These are phyloP conservation scores for Premnoplex brunnescens DNA, from an alignment of 2,797 vertebrate species.

Conservation along the genomic window DNA sequence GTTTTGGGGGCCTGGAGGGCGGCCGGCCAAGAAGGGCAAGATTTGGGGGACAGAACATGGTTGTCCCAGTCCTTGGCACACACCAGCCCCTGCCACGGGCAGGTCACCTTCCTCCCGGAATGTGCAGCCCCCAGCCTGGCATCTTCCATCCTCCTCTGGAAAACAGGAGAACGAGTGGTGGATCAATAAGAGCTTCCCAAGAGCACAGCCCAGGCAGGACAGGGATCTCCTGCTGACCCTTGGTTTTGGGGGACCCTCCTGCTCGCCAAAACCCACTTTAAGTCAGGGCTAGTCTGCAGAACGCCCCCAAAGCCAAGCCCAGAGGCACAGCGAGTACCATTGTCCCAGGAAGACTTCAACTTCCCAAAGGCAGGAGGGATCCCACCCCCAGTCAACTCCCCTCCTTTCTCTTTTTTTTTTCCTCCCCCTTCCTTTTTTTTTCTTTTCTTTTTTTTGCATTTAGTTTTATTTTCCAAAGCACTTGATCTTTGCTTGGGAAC, in stretches of 20 bases:
- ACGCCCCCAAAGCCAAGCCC: background rate
- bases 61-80: background rate
- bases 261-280: background rate
- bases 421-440: rapidly evolving
- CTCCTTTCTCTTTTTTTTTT: rapidly evolving
- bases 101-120: background rate
- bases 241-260: background rate
- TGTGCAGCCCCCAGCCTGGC: too few species aligned
- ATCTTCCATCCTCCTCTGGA: background rate
- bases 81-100: rapidly evolving
- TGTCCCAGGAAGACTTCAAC: background rate
- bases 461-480: conserved; percentile 72
- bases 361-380: background rate
- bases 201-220: background rate
- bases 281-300: background rate
- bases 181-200: background rate
- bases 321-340: background rate
- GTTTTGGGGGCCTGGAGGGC: background rate
- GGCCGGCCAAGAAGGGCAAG: rapidly evolving
- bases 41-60: rapidly evolving
- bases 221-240: rapidly evolving
- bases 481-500: conserved; percentile 81
- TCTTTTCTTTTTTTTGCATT: background rate
- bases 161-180: rapidly evolving
- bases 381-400: background rate